phyloP scores from a whole-genome alignment of 2,888 invertebrate species.

The Catocala fraxini region DNA sequence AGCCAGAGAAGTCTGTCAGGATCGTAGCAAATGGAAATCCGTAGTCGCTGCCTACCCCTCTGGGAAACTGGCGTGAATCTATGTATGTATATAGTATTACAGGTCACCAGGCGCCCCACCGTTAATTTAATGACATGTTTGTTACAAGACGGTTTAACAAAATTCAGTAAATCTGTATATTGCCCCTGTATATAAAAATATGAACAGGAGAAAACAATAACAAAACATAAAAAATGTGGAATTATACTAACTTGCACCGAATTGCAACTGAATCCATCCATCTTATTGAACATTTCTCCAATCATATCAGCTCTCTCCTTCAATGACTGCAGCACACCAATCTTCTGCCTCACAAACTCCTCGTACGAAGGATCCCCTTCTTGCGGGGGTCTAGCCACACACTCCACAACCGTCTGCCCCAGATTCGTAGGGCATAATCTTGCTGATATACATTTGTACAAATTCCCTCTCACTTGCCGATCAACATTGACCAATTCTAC shows the following conservation, averaged over 20 bases:
- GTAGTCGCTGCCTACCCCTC: no score
- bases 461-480: constrained; percentile 74
- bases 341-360: constrained; percentile 91
- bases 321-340: constrained; percentile 90
- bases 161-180: no score
- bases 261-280: constrained; percentile 94
- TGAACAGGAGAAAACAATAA: no score
- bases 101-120: no score
- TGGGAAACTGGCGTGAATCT: no score
- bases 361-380: constrained; percentile 95
- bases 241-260: constrained; percentile 80
- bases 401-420: constrained; percentile 95
- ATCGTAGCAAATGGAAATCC: no score
- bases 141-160: no score
- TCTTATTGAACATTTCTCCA: constrained; percentile 94
- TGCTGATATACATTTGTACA: constrained; percentile 75
- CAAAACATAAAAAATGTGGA: no score
- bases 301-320: constrained; percentile 92
- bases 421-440: constrained; percentile 95
- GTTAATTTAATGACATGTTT: no score
- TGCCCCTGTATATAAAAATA: no score
- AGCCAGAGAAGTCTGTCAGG: no score
- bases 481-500: constrained; percentile 95
- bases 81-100: no score
- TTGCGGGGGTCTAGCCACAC: constrained; percentile 92